These are phyloP conservation scores for Leistus spinibarbis DNA, from an alignment of 2,888 invertebrate species.

Conservation along the genomic window DNA sequence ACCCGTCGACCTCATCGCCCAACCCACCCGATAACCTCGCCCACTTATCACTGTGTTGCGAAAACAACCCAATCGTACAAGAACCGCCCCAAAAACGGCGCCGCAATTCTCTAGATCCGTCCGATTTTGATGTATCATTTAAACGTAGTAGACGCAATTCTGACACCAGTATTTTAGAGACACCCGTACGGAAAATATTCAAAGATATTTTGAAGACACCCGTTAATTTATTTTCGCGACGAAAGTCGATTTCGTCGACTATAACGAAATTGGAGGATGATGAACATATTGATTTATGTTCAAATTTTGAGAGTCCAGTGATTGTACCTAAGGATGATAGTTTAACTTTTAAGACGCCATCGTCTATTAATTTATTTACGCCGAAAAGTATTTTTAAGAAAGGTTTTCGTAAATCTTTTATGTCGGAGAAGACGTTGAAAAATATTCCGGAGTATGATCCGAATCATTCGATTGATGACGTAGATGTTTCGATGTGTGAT, in stretches of 20 bases:
- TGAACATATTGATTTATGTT: conserved; percentile 22
- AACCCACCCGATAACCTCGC: conserved; percentile 37
- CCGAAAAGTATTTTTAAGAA: conserved; percentile 34
- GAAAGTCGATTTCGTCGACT: conserved; percentile 19
- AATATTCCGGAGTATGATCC: conserved; percentile 29
- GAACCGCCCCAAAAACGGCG: conserved; percentile 40
- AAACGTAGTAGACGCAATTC: conserved; percentile 32
- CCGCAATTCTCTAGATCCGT: conserved; percentile 21
- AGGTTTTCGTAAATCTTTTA: conserved; percentile 37
- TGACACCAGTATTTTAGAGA: conserved; percentile 23
- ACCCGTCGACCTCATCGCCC: conserved; percentile 40
- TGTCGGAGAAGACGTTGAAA: conserved; percentile 29
- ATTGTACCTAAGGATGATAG: conserved; percentile 9
- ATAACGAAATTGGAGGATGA: conserved; percentile 16
- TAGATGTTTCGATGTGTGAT: conserved; percentile 30
- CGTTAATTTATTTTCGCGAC: conserved; percentile 31
- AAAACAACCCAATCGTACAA: neutral
- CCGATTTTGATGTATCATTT: conserved; percentile 21
- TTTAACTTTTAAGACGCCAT: conserved; percentile 26
- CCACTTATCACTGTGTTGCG: neutral
- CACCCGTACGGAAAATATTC: conserved; percentile 21
- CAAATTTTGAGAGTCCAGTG: conserved; percentile 8
- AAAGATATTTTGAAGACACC: conserved; percentile 38
- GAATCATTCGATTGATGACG: conserved; percentile 32
- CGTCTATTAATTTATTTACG: conserved; percentile 29